These are phyloP conservation scores for Mus minutoides DNA, from an alignment of 2,797 vertebrate genomes.

Conservation along the genomic window DNA sequence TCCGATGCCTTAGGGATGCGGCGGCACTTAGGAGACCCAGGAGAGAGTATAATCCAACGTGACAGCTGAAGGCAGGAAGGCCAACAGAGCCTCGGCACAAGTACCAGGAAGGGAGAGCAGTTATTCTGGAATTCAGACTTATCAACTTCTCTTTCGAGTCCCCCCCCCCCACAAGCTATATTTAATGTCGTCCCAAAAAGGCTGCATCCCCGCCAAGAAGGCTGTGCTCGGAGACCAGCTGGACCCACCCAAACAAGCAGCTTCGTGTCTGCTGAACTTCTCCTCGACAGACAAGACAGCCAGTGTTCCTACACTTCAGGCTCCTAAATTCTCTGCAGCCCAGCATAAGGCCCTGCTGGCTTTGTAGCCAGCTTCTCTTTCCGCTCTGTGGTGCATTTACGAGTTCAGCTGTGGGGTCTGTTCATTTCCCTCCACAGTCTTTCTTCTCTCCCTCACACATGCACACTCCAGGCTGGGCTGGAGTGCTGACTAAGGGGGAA, in stretches of 20 bases:
- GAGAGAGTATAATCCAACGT: conserved; percentile 31
- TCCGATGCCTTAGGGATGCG: neutral
- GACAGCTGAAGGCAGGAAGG: conserved; percentile 19
- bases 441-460: conserved; percentile 88
- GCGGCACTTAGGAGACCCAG: conserved; percentile 60
- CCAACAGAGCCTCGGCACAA: conserved; percentile 9
- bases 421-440: conserved; percentile 83
- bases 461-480: conserved; percentile 90
- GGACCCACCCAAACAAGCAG: conserved; percentile 60
- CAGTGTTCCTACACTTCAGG: conserved; percentile 13
- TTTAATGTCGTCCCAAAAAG: neutral
- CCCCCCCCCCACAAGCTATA: neutral
- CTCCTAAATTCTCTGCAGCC: conserved; percentile 77
- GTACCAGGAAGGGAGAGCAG: neutral
- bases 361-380: conserved; percentile 83
- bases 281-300: neutral
- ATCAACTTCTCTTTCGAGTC: neutral
- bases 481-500: conserved; percentile 90
- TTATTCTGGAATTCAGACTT: neutral
- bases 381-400: conserved; percentile 80
- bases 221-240: neutral
- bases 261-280: conserved; percentile 77
- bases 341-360: conserved; percentile 80
- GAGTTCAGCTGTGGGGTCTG: conserved; percentile 86
- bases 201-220: neutral